Evolutionary conservation across 2,888 invertebrate species (phyloP).

Genomic region (Cacoxenus indagator): DNA sequence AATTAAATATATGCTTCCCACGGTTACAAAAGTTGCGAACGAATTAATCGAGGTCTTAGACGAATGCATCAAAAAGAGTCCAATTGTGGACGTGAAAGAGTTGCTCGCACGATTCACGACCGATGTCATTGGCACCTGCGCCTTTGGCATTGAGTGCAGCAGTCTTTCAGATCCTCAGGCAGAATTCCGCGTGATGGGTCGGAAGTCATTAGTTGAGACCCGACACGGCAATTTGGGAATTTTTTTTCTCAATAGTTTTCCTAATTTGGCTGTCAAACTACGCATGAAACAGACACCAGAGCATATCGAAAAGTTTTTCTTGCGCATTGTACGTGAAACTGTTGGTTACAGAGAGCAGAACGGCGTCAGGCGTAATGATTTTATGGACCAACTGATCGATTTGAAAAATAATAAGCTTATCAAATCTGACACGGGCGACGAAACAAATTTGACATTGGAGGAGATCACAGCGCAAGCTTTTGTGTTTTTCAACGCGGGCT

Average conservation of each 20-base stretch:
- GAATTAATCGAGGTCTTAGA: conserved; percentile 29
- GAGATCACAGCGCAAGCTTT: conserved; percentile 65
- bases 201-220: conserved; percentile 41
- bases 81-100: conserved; percentile 69
- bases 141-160: conserved; percentile 71
- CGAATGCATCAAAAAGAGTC: not conserved
- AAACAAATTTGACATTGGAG: conserved; percentile 53
- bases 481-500: conserved; percentile 72
- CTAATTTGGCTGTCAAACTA: conserved; percentile 48
- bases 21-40: conserved; percentile 51
- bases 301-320: conserved; percentile 71
- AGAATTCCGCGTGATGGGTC: conserved; percentile 63
- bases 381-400: conserved; percentile 74
- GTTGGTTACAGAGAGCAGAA: conserved; percentile 50
- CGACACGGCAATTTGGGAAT: conserved; percentile 33
- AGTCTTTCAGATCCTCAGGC: conserved; percentile 64
- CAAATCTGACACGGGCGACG: conserved; percentile 47
- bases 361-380: conserved; percentile 73
- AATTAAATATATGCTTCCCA: conserved; percentile 63
- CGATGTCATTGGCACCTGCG: conserved; percentile 72
- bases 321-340: conserved; percentile 49
- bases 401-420: conserved; percentile 69
- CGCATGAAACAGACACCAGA: conserved; percentile 44
- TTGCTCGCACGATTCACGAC: conserved; percentile 71
- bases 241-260: conserved; percentile 39